Evolutionary conservation across 2,797 vertebrate species (phyloP).

Genomic region (Bradypodion pumilum): DNA sequence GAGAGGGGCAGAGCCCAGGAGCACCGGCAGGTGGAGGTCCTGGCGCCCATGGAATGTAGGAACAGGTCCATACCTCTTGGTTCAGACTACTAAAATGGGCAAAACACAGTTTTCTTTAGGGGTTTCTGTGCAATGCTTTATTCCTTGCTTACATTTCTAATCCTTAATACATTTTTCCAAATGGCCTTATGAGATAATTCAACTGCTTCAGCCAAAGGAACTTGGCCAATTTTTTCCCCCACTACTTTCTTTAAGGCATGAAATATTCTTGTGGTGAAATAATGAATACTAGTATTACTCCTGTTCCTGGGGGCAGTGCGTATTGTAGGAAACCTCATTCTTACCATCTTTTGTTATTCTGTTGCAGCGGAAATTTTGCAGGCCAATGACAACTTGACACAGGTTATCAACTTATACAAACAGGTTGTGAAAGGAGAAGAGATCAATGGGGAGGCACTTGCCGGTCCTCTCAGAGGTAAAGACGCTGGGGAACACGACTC

Average conservation of each 20-base stretch:
- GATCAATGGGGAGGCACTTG: constrained; percentile 81
- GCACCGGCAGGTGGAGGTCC: too few relatives aligned
- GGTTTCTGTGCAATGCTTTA: not conserved
- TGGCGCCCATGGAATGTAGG: too few relatives aligned
- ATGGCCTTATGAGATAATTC: not conserved
- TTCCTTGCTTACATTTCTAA: not conserved
- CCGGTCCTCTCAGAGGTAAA: constrained; percentile 79
- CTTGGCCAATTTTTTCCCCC: too few relatives aligned
- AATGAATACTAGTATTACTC: not conserved
- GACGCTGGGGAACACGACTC: not conserved
- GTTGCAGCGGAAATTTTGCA: constrained; percentile 91
- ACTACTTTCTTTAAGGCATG: too few relatives aligned
- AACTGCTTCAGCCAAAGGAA: not conserved
- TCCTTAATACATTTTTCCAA: not conserved
- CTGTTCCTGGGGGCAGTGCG: not conserved
- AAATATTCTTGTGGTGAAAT: not conserved
- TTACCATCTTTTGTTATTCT: not conserved
- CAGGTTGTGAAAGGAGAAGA: constrained; percentile 91
- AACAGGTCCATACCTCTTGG: not conserved
- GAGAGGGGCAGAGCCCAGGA: too few relatives aligned
- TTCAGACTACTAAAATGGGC: not conserved
- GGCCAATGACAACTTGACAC: constrained; percentile 96
- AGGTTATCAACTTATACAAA: constrained; percentile 94
- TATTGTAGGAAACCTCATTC: constrained; percentile 8
- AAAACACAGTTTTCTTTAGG: not conserved